phyloP scores from a whole-genome alignment of 2,797 vertebrate species.

The Sebastes vulpes region DNA sequence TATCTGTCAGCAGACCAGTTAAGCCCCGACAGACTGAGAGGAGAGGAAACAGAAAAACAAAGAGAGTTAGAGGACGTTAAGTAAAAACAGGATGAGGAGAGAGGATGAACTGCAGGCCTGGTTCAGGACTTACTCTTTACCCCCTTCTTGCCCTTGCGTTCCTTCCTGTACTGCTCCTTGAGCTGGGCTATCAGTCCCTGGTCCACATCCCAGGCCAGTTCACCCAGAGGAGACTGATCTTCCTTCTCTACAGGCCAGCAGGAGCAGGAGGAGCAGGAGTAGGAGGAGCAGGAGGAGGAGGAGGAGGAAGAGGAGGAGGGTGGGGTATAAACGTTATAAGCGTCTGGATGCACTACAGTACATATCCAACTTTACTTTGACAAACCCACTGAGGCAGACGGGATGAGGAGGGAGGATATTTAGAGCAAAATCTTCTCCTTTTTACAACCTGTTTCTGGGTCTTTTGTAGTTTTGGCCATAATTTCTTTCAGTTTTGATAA shows the following conservation, averaged over 20 bases:
- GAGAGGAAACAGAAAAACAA: neutral
- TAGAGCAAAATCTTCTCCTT: neutral
- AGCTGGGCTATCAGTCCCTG: slow-evolving; percentile 97
- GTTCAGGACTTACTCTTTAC: slow-evolving; percentile 95
- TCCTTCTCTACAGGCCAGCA: slow-evolving; percentile 92
- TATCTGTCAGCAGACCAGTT: neutral
- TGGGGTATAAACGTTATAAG: slow-evolving; percentile 6
- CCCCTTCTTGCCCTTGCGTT: slow-evolving; percentile 97
- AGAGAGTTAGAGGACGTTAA: neutral
- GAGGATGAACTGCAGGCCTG: slow-evolving; percentile 71
- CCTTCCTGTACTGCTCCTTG: slow-evolving; percentile 99
- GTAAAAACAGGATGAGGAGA: neutral
- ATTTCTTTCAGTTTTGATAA: neutral
- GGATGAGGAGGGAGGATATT: neutral
- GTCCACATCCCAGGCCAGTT: slow-evolving; percentile 95
- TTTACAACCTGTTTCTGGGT: neutral
- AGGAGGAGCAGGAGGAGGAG: neutral
- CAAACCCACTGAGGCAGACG: neutral
- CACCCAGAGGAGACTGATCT: slow-evolving; percentile 89
- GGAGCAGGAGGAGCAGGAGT: slow-evolving; percentile 71
- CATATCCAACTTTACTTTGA: neutral
- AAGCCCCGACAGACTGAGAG: neutral
- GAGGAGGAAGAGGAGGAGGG: neutral
- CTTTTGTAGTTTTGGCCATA: neutral
- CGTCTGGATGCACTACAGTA: neutral